Evolutionary conservation across 1,140 invertebrate species (phyloP), one percentile per base, ranked within the genome.

Genomic region (Drosophila pachea): DNA sequence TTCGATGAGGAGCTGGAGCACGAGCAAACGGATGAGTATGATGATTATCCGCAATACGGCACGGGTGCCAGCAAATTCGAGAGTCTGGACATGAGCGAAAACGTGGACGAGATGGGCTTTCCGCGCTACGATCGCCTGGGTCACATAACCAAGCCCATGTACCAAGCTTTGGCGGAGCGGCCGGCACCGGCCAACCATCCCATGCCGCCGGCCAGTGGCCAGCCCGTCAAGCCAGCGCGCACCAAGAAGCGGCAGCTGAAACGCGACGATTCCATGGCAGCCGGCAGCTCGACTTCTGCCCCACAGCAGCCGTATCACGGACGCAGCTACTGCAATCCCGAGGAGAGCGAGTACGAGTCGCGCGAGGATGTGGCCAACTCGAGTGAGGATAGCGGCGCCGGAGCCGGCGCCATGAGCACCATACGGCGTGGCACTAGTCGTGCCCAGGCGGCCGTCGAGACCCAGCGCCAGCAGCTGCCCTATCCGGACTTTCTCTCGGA

Each of bases 51-150:
- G 5, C 76, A 87, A 45, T 89, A 89, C 47, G 75, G 86, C 11
- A 74, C 73, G 7, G 52, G 68, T 2, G 49, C 61, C 8, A 49
- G 69, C 29, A 88, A 91, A 47, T 92, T 92, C 63, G 91, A 92
- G 89, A 92, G 92, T 29, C 90, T 92, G 36, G 92, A 92, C 32
- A 92, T 91, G 76, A 91, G 91, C 6, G 91, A 91, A 66, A 92
- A 92, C 76, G 92, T 92, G 56, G 92, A 92, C 68, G 92, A 92
- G 86, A 92, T 92, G 91, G 92, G 92, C 9, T 92, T 92, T 69
- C 92, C 92, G 9, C 87, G 91, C 12, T 92, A 92, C 47, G 91
- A 92, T 83, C 90, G 92, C 36, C 71, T 92, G 31, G 90, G 91
- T 38, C 91, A 92, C 48, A 89, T 89, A 5, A 89, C 89, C 16